Percentiles rank a stretch among this genome's conserved stretches.
These are phyloP conservation scores for Campoletis sonorensis DNA, from an alignment of 1,140 invertebrate species.

Conservation along the genomic window DNA sequence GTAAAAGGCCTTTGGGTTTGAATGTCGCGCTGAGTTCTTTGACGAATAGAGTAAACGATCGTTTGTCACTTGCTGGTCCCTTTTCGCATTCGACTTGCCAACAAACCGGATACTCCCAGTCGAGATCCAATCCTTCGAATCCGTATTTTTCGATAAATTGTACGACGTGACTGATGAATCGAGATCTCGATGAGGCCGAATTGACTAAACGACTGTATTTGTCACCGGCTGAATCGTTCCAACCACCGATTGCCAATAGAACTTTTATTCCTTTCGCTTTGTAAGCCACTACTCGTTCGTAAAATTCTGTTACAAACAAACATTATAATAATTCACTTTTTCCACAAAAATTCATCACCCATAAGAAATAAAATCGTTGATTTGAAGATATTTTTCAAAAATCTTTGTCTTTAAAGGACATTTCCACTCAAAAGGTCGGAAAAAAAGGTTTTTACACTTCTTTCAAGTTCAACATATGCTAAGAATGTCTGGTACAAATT, in stretches of 20 bases:
- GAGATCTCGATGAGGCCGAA: constrained; percentile 71
- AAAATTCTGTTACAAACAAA: constrained; percentile 75
- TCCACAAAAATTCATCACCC: no score
- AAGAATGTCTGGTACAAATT: no score
- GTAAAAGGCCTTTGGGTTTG: constrained; percentile 81
- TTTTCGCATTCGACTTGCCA: constrained; percentile 87
- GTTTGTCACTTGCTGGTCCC: constrained; percentile 86
- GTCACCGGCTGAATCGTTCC: constrained; percentile 81
- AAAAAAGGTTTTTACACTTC: no score
- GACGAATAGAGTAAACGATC: constrained; percentile 84
- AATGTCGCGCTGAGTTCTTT: constrained; percentile 85
- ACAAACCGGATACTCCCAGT: constrained; percentile 83
- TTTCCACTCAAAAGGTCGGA: no score
- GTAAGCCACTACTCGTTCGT: constrained; percentile 77
- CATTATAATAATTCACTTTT: constrained; percentile 4
- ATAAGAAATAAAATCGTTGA: no score
- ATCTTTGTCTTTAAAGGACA: neutral
- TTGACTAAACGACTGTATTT: constrained; percentile 81
- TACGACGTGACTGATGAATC: constrained; percentile 77
- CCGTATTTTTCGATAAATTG: constrained; percentile 78
- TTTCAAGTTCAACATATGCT: no score
- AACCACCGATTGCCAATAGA: constrained; percentile 80
- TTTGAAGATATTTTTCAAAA: neutral
- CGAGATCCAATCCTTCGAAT: constrained; percentile 81
- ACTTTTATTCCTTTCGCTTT: constrained; percentile 79